Percentiles rank a stretch among this genome's conserved stretches.
Evolutionary conservation across 2,888 invertebrate species (phyloP).

Genomic region (Acrobasis repandana): DNA sequence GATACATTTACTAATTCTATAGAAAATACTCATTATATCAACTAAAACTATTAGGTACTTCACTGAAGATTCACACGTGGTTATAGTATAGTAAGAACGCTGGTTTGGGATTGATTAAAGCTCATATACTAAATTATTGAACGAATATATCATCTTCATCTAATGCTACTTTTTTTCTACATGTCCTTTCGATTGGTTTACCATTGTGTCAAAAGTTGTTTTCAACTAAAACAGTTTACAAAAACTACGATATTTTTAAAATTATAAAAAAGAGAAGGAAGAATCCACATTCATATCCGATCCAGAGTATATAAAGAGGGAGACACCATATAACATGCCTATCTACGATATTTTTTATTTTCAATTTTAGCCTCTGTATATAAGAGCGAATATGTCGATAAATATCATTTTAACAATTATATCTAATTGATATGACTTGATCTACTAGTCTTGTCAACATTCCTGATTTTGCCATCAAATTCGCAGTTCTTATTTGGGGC

Average conservation of each 20-base stretch:
- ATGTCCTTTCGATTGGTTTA: background rate
- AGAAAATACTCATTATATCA: background rate
- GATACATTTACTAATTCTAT: background rate
- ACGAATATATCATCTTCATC: background rate
- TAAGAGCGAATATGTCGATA: background rate
- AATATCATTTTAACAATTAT: background rate
- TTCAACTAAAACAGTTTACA: too few species aligned
- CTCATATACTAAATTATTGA: background rate
- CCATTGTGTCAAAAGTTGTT: too few species aligned
- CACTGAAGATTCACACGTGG: slow-evolving; percentile 1
- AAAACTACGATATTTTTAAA: too few species aligned
- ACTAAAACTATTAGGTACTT: background rate
- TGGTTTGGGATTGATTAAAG: background rate
- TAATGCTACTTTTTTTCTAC: background rate
- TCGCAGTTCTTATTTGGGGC: background rate
- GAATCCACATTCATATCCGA: background rate
- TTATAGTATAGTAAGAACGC: background rate
- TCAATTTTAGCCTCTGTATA: background rate
- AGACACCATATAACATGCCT: background rate
- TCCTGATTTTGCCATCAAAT: background rate
- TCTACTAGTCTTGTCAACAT: slow-evolving; percentile 10
- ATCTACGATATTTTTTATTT: background rate
- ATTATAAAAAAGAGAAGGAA: too few species aligned
- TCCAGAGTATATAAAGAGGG: background rate
- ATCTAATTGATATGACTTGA: slow-evolving; percentile 13